These are phyloP conservation scores for Pelagia noctiluca DNA, from an alignment of 30 jellyfish, hydroid and myxozoan genomes.

Conservation along the genomic window DNA sequence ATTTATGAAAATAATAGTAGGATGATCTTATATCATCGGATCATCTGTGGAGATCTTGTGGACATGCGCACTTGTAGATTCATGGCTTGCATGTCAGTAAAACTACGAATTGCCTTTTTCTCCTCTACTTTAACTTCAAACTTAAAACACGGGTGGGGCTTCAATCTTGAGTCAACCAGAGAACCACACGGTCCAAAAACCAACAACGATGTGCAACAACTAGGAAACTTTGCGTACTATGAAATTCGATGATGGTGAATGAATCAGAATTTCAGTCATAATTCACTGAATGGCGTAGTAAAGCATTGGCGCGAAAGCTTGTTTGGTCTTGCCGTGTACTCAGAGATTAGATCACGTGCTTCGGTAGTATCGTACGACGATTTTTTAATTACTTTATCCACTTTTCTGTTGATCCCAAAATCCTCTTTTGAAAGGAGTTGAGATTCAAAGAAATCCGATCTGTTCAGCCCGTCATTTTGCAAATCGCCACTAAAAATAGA, in stretches of 20 bases:
- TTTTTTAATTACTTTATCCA: background rate
- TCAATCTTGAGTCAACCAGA: too few species aligned
- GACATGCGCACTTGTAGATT: too few species aligned
- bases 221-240: background rate
- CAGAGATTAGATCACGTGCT: background rate
- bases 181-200: background rate
- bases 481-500: background rate
- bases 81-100: too few species aligned
- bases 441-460: background rate
- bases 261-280: background rate
- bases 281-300: background rate
- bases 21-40: too few species aligned
- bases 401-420: background rate
- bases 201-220: too few species aligned
- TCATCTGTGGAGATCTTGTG: too few species aligned
- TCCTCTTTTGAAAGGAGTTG: background rate
- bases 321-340: background rate
- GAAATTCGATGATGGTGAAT: background rate
- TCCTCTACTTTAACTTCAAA: too few species aligned
- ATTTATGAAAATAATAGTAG: too few species aligned
- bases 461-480: background rate
- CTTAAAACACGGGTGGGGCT: too few species aligned
- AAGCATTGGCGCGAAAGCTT: background rate
- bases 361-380: background rate
- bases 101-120: too few species aligned